phyloP scores from a whole-genome alignment of 2,113 vertebrate genomes.

The Grammomys dolichurus region DNA sequence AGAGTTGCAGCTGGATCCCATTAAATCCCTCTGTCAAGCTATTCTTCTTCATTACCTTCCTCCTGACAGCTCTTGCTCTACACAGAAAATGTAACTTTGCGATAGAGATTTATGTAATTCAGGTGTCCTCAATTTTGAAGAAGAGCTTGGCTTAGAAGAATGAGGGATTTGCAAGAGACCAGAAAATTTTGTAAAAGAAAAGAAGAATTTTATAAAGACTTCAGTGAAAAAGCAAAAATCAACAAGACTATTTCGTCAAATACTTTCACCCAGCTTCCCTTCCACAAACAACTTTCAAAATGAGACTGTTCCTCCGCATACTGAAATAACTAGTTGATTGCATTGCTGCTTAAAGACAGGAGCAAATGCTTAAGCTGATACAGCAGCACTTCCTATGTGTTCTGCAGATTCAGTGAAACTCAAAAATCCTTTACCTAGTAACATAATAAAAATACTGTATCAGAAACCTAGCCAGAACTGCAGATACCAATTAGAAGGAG shows the following conservation, averaged over 20 bases:
- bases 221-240: slow-evolving; percentile 62
- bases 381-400: not conserved
- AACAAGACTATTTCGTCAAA: slow-evolving; percentile 52
- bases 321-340: not conserved
- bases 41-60: slow-evolving; percentile 95
- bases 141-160: slow-evolving; percentile 80
- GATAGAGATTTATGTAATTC: slow-evolving; percentile 94
- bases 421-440: not conserved
- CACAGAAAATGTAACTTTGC: slow-evolving; percentile 93
- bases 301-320: slow-evolving; percentile 19
- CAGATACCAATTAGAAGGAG: not conserved
- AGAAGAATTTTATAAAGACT: slow-evolving; percentile 50
- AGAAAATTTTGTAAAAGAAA: slow-evolving; percentile 70
- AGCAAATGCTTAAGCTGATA: not conserved
- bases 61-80: slow-evolving; percentile 93
- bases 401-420: not conserved
- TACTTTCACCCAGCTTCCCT: slow-evolving; percentile 15
- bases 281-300: slow-evolving; percentile 33
- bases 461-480: not conserved
- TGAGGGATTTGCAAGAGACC: slow-evolving; percentile 68
- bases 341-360: not conserved
- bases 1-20: slow-evolving; percentile 96
- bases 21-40: slow-evolving; percentile 93
- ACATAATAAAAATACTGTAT: not conserved
- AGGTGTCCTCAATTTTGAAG: slow-evolving; percentile 91